Conservation (phyloP, 2,888 invertebrate genomes). For the Xestia sexstrigata region DNA sequence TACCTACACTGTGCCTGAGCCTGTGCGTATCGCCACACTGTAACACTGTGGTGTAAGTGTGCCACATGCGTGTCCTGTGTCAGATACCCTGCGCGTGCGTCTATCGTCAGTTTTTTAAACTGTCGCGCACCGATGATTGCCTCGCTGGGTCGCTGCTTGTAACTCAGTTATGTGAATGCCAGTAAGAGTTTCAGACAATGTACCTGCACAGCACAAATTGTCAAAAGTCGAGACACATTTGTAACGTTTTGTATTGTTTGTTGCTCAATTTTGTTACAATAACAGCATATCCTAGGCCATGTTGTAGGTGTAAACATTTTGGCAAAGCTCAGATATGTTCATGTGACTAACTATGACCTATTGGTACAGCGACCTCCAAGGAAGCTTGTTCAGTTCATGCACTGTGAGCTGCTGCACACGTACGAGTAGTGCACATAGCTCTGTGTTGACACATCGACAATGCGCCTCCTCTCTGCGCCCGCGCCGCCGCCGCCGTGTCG, state of each 20-base stretch:
- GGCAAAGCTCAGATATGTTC: neutral
- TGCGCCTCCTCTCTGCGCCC: neutral
- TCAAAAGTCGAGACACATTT: neutral
- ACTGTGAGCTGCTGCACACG: constrained; percentile 3
- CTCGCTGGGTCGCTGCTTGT: neutral
- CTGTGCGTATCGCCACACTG: neutral
- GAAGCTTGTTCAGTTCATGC: neutral
- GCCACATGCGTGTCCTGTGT: neutral
- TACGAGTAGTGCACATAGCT: neutral
- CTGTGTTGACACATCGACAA: constrained; percentile 37
- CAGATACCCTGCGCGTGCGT: neutral
- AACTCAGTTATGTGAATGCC: constrained; percentile 6
- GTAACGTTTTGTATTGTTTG: neutral
- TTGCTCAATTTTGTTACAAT: neutral
- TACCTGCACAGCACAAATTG: neutral
- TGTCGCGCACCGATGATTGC: constrained; percentile 11
- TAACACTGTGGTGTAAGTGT: neutral
- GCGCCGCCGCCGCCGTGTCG: neutral
- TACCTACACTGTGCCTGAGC: neutral
- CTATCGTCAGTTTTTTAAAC: constrained; percentile 24
- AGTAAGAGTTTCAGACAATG: neutral
- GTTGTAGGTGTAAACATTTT: constrained; percentile 2
- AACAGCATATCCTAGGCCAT: neutral
- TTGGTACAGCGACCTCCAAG: neutral
- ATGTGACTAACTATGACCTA: constrained; percentile 26